phyloP scores from a whole-genome alignment of 2,797 vertebrate genomes.

The Momotus momota region DNA sequence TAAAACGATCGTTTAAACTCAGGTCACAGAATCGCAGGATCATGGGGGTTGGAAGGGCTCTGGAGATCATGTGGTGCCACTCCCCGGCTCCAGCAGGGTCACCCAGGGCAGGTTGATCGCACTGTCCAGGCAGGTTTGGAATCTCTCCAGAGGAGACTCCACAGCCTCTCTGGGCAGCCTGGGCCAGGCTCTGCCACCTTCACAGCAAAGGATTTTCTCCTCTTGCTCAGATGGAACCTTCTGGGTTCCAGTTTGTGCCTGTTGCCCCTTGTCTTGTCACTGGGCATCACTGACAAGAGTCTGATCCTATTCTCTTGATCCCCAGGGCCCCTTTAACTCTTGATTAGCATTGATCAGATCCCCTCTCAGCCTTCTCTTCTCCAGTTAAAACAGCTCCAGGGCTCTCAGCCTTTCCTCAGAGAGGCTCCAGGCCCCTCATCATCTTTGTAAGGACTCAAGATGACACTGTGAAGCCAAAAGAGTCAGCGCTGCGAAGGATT shows the following conservation, averaged over 20 bases:
- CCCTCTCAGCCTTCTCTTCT: neutral
- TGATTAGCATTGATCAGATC: neutral
- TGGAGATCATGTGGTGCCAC: neutral
- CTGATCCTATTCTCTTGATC: neutral
- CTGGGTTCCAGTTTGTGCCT: neutral
- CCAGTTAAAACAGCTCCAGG: neutral
- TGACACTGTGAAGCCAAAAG: neutral
- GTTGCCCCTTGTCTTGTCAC: neutral
- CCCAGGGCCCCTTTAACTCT: neutral
- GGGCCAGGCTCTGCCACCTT: neutral
- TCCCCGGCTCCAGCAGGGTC: neutral
- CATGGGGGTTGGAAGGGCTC: neutral
- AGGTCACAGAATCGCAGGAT: neutral
- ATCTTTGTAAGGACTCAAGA: neutral
- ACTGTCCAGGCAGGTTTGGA: neutral
- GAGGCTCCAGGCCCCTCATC: neutral
- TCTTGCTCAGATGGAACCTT: neutral
- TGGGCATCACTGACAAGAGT: neutral
- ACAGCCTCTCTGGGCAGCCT: neutral
- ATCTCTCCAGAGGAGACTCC: neutral
- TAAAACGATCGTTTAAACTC: rapidly evolving
- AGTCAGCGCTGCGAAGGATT: neutral
- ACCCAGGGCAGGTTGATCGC: neutral
- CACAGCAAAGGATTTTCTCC: neutral
- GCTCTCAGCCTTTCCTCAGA: neutral